Percentiles rank a stretch among this genome's conserved stretches.
phyloP scores from a whole-genome alignment of 2,888 invertebrate genomes.

The Achlya flavicornis region DNA sequence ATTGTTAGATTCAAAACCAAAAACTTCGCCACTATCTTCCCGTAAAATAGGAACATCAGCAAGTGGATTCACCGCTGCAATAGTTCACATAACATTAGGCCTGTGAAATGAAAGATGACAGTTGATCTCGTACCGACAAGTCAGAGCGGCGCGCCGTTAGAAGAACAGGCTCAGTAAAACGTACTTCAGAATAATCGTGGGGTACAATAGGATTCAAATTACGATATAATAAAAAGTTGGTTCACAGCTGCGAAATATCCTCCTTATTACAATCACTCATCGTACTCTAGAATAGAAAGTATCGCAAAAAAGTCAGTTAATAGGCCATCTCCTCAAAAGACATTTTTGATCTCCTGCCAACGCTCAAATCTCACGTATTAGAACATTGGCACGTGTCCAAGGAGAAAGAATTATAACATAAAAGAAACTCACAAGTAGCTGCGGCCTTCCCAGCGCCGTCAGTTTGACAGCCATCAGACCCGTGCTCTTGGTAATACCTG shows the following conservation, averaged over 20 bases:
- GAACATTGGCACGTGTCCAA: conserved; percentile 11
- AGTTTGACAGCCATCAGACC: conserved; percentile 99
- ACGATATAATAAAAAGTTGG: neutral
- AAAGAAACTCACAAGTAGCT: conserved; percentile 91
- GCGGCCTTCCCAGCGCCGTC: conserved; percentile 98
- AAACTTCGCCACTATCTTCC: neutral
- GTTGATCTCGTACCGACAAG: no score
- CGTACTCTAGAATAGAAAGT: neutral
- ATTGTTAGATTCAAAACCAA: neutral
- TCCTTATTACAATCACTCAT: no score
- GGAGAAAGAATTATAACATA: conserved; percentile 86
- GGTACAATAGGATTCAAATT: neutral
- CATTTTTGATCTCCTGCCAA: conserved; percentile 2
- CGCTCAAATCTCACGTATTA: neutral
- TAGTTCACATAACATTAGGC: no score
- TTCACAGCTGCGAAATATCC: neutral
- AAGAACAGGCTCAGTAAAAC: no score
- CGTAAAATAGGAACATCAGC: neutral
- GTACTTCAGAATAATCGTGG: neutral
- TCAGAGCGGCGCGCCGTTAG: no score
- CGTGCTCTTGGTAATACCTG: conserved; percentile 95
- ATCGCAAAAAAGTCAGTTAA: neutral
- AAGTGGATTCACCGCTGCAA: no score
- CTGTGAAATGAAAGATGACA: no score
- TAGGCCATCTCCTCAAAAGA: neutral